These are phyloP conservation scores for Philhelius pedissequus DNA, from an alignment of 2,888 invertebrate genomes.

Conservation along the genomic window DNA sequence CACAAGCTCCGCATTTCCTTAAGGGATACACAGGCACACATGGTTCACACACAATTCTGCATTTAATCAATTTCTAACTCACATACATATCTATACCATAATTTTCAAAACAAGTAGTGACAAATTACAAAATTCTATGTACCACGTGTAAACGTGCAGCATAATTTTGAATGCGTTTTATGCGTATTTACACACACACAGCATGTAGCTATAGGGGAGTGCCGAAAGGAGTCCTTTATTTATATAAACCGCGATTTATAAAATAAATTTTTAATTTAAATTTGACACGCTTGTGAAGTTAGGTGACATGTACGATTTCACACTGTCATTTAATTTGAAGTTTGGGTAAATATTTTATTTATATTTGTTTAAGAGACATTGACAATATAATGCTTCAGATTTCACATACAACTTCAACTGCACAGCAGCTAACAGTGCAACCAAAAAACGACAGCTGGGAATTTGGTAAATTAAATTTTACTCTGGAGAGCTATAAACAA, in stretches of 20 bases:
- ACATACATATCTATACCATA: background rate
- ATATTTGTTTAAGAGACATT: conserved; percentile 13
- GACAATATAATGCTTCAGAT: background rate
- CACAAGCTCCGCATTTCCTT: background rate
- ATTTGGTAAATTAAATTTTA: conserved; percentile 49
- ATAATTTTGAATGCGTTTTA: conserved; percentile 7
- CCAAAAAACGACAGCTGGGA: conserved; percentile 1
- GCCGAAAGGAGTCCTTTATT: background rate
- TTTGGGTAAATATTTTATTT: conserved; percentile 61
- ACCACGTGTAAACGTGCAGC: conserved; percentile 15
- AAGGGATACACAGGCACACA: background rate
- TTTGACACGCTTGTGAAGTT: conserved; percentile 31
- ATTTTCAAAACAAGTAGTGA: conserved; percentile 32
- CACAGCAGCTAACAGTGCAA: background rate
- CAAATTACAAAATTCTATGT: conserved; percentile 27
- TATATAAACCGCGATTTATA: conserved; percentile 1
- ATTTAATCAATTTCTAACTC: background rate
- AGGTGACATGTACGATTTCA: conserved; percentile 23
- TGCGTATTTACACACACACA: conserved; percentile 4
- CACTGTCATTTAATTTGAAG: conserved; percentile 55
- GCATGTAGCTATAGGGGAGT: no score
- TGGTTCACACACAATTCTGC: background rate
- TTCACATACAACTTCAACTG: background rate
- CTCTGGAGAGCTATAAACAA: conserved; percentile 49
- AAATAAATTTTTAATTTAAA: conserved; percentile 54